phyloP scores from a whole-genome alignment of 2,797 vertebrate species.

The Glyptemys insculpta region DNA sequence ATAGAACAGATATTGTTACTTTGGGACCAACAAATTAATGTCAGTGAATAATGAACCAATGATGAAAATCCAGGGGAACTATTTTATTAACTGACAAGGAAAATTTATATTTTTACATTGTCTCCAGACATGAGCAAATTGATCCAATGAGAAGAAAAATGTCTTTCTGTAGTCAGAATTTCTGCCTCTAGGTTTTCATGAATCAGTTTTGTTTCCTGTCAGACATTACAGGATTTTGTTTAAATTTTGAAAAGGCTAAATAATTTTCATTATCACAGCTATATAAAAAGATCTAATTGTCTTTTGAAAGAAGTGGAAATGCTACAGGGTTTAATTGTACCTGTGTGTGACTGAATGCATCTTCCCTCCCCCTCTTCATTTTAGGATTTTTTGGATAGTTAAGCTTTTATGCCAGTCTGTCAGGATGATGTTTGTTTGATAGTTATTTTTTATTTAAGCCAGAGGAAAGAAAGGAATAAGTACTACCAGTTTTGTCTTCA shows the following conservation, averaged over 20 bases:
- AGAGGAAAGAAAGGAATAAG: not conserved
- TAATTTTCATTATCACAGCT: not conserved
- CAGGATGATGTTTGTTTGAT: not conserved
- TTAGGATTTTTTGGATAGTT: not conserved
- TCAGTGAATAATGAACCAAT: not conserved
- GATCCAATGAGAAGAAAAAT: not conserved
- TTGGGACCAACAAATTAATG: not conserved
- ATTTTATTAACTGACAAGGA: not conserved
- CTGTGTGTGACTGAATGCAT: rapidly evolving
- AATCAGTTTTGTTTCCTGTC: not conserved
- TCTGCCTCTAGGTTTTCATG: not conserved
- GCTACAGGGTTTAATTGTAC: not conserved
- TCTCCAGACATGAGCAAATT: not conserved
- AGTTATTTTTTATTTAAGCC: not conserved
- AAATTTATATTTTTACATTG: not conserved
- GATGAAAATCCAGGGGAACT: not conserved
- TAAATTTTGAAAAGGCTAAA: not conserved
- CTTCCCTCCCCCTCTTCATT: rapidly evolving
- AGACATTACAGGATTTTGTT: not conserved
- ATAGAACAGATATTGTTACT: not conserved
- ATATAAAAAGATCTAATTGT: not conserved
- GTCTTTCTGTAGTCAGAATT: not conserved
- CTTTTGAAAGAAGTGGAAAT: not conserved
- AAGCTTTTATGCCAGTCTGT: not conserved
- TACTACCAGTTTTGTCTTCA: not conserved